These are phyloP conservation scores for Camponotus fellah DNA, from an alignment of 2,888 invertebrate species.

Conservation along the genomic window DNA sequence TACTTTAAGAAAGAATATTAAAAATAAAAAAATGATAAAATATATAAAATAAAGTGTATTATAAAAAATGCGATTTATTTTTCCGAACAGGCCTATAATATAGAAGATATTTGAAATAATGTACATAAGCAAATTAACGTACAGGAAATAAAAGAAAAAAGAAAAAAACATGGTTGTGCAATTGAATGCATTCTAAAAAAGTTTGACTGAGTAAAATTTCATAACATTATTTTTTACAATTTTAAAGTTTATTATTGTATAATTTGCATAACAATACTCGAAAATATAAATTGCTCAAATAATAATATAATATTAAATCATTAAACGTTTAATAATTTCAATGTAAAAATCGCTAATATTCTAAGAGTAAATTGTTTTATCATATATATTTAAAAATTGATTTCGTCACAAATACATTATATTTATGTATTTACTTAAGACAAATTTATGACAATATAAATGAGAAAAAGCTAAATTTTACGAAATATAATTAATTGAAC, in stretches of 20 bases:
- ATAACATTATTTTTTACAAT: background rate
- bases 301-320: background rate
- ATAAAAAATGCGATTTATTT: background rate
- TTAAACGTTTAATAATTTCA: background rate
- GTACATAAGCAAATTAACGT: background rate
- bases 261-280: no score
- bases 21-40: background rate
- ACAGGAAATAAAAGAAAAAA: background rate
- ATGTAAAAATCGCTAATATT: background rate
- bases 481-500: background rate
- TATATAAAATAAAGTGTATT: no score
- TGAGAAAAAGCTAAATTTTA: background rate
- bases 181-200: background rate
- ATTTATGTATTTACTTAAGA: background rate
- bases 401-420: no score
- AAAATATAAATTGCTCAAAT: background rate
- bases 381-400: background rate
- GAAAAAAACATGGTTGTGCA: conserved; percentile 1
- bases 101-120: background rate
- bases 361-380: background rate
- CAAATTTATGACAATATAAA: background rate
- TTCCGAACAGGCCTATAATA: background rate
- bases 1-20: no score
- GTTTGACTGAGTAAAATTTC: background rate
- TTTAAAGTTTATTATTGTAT: background rate